These are phyloP conservation scores for Tuta absoluta DNA, from an alignment of 2,888 invertebrate species.

Conservation along the genomic window DNA sequence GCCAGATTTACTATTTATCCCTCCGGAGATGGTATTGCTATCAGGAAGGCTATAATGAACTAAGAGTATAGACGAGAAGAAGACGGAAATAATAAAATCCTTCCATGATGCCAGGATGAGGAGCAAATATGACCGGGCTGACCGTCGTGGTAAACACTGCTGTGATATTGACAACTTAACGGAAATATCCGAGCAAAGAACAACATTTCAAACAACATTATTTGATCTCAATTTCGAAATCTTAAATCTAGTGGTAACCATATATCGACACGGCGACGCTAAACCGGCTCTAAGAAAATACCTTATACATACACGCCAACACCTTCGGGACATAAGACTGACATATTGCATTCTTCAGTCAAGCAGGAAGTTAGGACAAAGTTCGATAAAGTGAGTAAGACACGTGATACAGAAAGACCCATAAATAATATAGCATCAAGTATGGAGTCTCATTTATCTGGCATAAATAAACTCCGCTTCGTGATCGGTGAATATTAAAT, in stretches of 20 bases:
- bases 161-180: constrained; percentile 77
- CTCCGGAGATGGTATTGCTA: constrained; percentile 17
- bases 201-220: constrained; percentile 58
- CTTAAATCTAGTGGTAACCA: constrained; percentile 79
- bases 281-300: constrained; percentile 51
- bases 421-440: not conserved
- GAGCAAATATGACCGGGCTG: constrained; percentile 47
- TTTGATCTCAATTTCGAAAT: constrained; percentile 58
- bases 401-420: not conserved
- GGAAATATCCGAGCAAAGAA: constrained; percentile 44
- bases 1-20: constrained; percentile 49
- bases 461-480: not conserved
- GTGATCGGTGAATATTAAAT: not conserved
- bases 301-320: constrained; percentile 35
- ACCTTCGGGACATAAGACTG: not conserved
- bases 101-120: constrained; percentile 24
- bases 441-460: not conserved
- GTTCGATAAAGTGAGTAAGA: not conserved
- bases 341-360: constrained; percentile 15
- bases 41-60: constrained; percentile 23
- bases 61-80: constrained; percentile 3
- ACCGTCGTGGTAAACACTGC: constrained; percentile 70
- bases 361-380: constrained; percentile 21
- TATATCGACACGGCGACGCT: constrained; percentile 54
- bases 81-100: not conserved